Base-by-base conservation (phyloP, 2,113 vertebrate species). In the Galeopterus variegatus region DNA sequence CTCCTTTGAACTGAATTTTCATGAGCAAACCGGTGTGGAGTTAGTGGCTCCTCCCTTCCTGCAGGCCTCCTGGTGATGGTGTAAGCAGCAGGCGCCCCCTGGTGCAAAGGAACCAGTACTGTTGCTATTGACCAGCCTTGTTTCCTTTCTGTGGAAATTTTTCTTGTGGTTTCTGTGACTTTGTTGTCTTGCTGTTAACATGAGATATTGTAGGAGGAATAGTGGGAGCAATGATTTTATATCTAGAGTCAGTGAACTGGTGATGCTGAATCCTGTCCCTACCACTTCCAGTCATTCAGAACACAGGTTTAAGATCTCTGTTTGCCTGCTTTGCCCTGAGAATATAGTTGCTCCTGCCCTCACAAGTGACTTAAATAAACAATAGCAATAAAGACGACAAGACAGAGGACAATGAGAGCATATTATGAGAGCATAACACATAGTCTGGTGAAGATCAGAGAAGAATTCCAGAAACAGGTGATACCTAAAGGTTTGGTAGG, bases 61-160 rank as follows among this genome's bases (percentile, higher is more conserved):
- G 14, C 64, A 10, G 80, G 90, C 67, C 60, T 45, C 67, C 21
- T 65, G 73, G 77, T 69, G 88, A 54, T 90, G 94, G 69, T 64
- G 93, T 80, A 52, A 84, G 97, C 93, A 62, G 80, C 45, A 6
- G 91, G 97, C 95, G 94, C 97, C 97, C 95, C 83, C 98, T 98
- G 72, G 97, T 97, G 97, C 69, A 52, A 19, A 41, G 45, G 28
- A 73, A 12, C 23, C 45, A 56, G 83, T 73, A 97, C 72, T 93
- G 83, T 93, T 82, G 69, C 65, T 60, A 0, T 67, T 84, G 77
- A 19, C 36, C 83, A 56, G 21, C 60, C 54, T 84, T 15, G 70
- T 67, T 65, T 60, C 80, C 41, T 84, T 96, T 65, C 45, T 69
- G 17, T 33, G 84, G 62, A 96, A 95, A 62, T 50, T 90, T 50